Conservation (phyloP, 2,797 vertebrate species). For the Halcyon smyrnensis region DNA sequence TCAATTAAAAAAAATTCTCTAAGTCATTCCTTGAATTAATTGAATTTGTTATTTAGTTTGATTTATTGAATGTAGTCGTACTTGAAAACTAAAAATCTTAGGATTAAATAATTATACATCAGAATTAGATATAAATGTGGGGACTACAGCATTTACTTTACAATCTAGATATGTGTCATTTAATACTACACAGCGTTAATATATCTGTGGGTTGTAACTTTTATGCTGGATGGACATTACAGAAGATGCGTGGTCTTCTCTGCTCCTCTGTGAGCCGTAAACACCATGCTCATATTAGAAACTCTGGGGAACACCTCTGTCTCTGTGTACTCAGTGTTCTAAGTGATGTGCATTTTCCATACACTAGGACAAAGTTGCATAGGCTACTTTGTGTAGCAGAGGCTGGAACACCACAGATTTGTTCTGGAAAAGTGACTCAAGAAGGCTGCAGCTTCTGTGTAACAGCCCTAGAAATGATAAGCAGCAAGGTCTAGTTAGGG, state of each 20-base stretch:
- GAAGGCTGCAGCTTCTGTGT: not conserved
- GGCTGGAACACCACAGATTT: not conserved
- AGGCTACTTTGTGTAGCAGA: not conserved
- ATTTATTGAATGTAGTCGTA: not conserved
- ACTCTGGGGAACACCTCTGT: not conserved
- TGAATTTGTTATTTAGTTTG: not conserved
- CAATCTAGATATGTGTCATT: fast-evolving
- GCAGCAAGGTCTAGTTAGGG: not conserved
- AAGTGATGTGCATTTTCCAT: not conserved
- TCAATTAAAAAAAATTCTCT: not conserved
- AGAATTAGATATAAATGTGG: not conserved
- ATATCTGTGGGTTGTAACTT: not conserved
- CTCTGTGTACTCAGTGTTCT: not conserved
- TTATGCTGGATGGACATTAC: not conserved
- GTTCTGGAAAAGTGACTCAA: not conserved
- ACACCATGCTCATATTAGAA: not conserved
- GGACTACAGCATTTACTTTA: not conserved
- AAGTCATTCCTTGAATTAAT: not conserved
- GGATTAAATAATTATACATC: not conserved
- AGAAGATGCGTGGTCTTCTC: not conserved
- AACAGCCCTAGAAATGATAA: not conserved
- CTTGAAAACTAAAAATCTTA: not conserved
- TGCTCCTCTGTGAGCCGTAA: not conserved
- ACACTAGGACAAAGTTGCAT: not conserved
- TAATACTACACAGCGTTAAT: not conserved